Evolutionary conservation across 2,797 vertebrate genomes (phyloP).

Genomic region (Xyrichtys novacula): DNA sequence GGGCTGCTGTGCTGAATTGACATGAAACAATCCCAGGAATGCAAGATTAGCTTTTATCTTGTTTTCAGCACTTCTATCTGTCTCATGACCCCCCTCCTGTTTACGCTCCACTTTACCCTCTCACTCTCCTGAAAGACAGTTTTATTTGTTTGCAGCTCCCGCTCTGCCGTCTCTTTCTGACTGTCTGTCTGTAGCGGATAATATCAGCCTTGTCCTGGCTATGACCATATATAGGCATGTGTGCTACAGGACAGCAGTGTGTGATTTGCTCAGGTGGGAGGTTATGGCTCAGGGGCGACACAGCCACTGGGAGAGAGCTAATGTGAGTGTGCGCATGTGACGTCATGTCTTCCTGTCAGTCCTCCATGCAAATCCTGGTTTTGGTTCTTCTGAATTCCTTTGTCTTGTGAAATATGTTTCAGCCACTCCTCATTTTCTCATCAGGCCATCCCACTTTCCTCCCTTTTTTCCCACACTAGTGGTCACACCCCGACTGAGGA

Average conservation of each 20-base stretch:
- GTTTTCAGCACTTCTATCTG: constrained; percentile 52
- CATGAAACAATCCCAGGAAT: constrained; percentile 78
- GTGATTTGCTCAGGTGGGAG: constrained; percentile 73
- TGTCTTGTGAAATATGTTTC: constrained; percentile 51
- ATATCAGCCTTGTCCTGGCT: constrained; percentile 53
- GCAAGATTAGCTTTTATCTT: constrained; percentile 75
- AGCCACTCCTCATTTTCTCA: constrained; percentile 69
- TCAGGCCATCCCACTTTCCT: constrained; percentile 45
- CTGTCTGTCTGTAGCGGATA: constrained; percentile 56
- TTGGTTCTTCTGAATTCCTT: constrained; percentile 52
- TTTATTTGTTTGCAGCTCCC: constrained; percentile 53
- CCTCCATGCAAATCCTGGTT: constrained; percentile 59
- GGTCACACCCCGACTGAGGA: constrained; percentile 37
- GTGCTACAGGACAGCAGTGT: constrained; percentile 48
- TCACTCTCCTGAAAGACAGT: constrained; percentile 14
- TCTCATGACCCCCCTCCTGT: constrained; percentile 41
- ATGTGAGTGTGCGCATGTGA: constrained; percentile 41
- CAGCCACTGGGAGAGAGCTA: constrained; percentile 17
- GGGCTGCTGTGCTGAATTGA: constrained; percentile 61
- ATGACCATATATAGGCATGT: constrained; percentile 79
- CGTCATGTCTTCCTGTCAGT: constrained; percentile 58
- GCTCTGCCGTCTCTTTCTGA: constrained; percentile 28
- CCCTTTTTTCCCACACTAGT: constrained; percentile 49
- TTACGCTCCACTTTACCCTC: constrained; percentile 20
- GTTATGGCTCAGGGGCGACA: constrained; percentile 42